Percentiles rank a stretch among this genome's conserved stretches.
phyloP scores from a whole-genome alignment of 2,888 invertebrate species.

The Lymantria monacha region DNA sequence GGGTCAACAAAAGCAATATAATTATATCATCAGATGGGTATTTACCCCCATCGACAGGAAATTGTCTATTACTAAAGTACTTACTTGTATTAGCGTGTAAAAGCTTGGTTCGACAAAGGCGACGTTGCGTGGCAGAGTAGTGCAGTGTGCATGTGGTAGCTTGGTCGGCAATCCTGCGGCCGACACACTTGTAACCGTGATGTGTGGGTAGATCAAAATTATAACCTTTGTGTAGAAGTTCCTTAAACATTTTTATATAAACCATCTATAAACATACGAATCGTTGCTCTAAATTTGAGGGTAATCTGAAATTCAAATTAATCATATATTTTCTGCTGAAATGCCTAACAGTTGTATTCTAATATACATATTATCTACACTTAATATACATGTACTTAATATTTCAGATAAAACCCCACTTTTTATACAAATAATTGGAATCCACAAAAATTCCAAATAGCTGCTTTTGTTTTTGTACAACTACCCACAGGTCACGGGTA shows the following conservation, averaged over 20 bases:
- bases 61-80: slow-evolving; percentile 38
- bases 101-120: slow-evolving; percentile 39
- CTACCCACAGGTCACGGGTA: slow-evolving; percentile 56
- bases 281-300: too few relatives aligned
- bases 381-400: not conserved
- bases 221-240: not conserved
- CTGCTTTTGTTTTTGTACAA: not conserved
- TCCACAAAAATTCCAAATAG: too few relatives aligned
- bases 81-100: slow-evolving; percentile 34
- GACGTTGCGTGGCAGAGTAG: slow-evolving; percentile 58
- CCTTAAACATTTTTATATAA: too few relatives aligned
- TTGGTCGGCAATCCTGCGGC: slow-evolving; percentile 62
- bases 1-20: slow-evolving; percentile 8
- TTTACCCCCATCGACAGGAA: slow-evolving; percentile 4
- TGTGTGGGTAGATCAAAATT: slow-evolving; percentile 42
- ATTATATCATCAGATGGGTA: slow-evolving; percentile 9
- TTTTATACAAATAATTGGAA: too few relatives aligned
- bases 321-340: too few relatives aligned
- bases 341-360: too few relatives aligned
- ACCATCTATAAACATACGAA: too few relatives aligned
- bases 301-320: too few relatives aligned
- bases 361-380: too few relatives aligned
- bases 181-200: slow-evolving; percentile 60
- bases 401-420: not conserved
- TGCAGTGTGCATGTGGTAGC: slow-evolving; percentile 75